Evolutionary conservation across 2,797 vertebrate genomes (phyloP), one percentile per base, ranked within the genome.

Genomic region (Neosilurus mollespiculum): DNA sequence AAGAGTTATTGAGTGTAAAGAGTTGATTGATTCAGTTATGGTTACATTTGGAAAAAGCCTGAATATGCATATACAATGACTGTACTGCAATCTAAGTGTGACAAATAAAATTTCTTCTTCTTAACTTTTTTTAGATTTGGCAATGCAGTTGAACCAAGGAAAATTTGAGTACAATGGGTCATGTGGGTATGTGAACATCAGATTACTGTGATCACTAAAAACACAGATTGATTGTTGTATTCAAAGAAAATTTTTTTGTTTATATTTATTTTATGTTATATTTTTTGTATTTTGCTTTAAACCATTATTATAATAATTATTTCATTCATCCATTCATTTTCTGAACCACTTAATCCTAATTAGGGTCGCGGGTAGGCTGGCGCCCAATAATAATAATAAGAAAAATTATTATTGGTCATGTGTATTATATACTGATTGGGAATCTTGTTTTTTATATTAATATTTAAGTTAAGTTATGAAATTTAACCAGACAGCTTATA

Each of bases 111-210:
- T 0, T 72, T 6, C 4, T 14, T 71, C 49, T 71, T 77, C 37
- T 2, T 69, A 8, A 51, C 43, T 12, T n/a, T 64, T 64, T 87
- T 58, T 77, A 99, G 98, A 99, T 96, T 93, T 99, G 94, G 96
- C 98, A 86, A 99, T 99, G 98, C 98, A 99, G 89, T 84, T 99
- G 91, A 99, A 99, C 93, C 98, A 98, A 93, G 98, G 98, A n/a
- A 99, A 99, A 93, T 99, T 96, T 92, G 98, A 99, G 88, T 99
- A 99, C 93, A 99, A 99, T 88, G 97, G 97, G 90, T 98, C 97
- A 0, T 98, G 97, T 18, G 98, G 98, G 98, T 99, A 90, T 97
- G 97, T 93, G 92, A 89, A 64, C 30, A 77, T 70, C 61, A 72
- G 81, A 81, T n/a, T 76, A 49, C 34, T 64, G 64, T 58, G 20